Conservation (phyloP, 1,140 invertebrate genomes). For the Drosophila bifasciata region DNA sequence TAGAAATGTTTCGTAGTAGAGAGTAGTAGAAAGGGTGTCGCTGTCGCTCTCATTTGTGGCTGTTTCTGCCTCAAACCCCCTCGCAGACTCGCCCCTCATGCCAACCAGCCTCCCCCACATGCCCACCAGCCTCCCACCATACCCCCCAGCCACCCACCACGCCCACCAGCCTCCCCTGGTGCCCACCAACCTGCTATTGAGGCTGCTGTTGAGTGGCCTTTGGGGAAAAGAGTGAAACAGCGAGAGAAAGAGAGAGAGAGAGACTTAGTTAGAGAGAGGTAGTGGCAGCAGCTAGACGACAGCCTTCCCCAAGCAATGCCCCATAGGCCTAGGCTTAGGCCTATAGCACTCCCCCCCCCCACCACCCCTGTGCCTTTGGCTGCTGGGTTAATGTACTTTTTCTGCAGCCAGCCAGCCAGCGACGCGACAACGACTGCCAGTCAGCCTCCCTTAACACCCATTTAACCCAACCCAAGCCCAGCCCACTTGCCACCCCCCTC, state of each 20-base stretch:
- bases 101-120: too few species aligned
- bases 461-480: neutral
- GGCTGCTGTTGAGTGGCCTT: constrained; percentile 36
- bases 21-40: constrained; percentile 55
- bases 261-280: too few species aligned
- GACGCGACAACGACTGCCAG: constrained; percentile 53
- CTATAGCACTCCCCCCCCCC: constrained; percentile 19
- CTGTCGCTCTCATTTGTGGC: constrained; percentile 45
- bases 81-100: too few species aligned
- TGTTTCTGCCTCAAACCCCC: constrained; percentile 17
- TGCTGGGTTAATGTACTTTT: constrained; percentile 78
- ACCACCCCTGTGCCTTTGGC: neutral
- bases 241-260: neutral
- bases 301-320: constrained; percentile 51
- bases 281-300: constrained; percentile 16
- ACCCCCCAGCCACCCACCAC: too few species aligned
- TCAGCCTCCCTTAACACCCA: constrained; percentile 41
- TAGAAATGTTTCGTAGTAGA: constrained; percentile 52
- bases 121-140: too few species aligned
- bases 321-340: constrained; percentile 43
- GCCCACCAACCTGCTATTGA: neutral
- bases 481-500: neutral
- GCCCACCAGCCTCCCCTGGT: too few species aligned
- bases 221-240: neutral
- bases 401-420: constrained; percentile 59